phyloP scores from a whole-genome alignment of 2,888 invertebrate species.

The Pandemis heparana region DNA sequence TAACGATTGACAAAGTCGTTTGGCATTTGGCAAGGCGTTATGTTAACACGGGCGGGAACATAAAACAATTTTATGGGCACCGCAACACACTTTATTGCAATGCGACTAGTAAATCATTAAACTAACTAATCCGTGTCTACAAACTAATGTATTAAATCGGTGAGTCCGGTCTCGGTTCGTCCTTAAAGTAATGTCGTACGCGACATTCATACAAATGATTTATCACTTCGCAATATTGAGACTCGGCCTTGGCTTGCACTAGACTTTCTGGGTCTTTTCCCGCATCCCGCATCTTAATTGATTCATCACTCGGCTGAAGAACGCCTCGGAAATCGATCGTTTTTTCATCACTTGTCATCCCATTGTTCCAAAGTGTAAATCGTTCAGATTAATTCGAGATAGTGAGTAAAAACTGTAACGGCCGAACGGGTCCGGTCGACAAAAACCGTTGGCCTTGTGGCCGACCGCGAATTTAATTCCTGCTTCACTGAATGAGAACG shows the following conservation, averaged over 20 bases:
- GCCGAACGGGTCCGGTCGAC: constrained; percentile 45
- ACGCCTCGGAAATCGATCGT: constrained; percentile 31
- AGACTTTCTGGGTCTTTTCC: constrained; percentile 14
- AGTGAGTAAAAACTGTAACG: constrained; percentile 53
- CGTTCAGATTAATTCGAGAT: constrained; percentile 31
- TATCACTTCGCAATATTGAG: constrained; percentile 23
- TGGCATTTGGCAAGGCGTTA: constrained; percentile 1
- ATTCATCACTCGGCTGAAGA: not conserved
- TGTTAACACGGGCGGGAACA: constrained; percentile 5
- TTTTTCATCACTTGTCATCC: constrained; percentile 10
- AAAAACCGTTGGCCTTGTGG: constrained; percentile 67
- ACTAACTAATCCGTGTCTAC: constrained; percentile 16
- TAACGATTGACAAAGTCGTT: not conserved
- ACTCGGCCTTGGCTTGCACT: constrained; percentile 28
- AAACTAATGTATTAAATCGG: constrained; percentile 14
- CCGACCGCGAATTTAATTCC: constrained; percentile 69
- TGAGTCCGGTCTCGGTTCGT: constrained; percentile 5
- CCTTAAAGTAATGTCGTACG: constrained; percentile 26
- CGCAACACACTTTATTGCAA: constrained; percentile 16
- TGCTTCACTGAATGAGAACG: constrained; percentile 69
- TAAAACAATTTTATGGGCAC: constrained; percentile 13
- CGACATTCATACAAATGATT: constrained; percentile 33
- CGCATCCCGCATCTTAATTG: not conserved
- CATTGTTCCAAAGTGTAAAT: constrained; percentile 28
- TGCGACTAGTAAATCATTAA: constrained; percentile 13